Conservation (phyloP, 1,140 invertebrate species). For the Akabosia matsudoensis region DNA sequence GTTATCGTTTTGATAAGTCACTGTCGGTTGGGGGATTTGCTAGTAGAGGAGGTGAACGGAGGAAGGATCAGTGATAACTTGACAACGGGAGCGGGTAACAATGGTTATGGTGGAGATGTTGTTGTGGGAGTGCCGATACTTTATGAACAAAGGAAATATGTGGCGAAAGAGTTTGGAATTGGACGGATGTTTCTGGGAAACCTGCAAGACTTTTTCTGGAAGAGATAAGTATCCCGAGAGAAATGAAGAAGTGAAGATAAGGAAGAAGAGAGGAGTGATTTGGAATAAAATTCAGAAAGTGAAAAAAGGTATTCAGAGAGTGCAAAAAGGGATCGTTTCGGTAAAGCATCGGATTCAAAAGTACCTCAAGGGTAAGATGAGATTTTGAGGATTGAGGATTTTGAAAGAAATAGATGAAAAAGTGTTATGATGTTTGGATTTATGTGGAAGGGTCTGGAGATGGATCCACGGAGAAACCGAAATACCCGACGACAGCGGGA, state of each 20-base stretch:
- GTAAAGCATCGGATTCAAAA: not conserved
- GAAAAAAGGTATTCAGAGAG: constrained; percentile 10
- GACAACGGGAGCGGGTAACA: too few relatives aligned
- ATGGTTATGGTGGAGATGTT: too few relatives aligned
- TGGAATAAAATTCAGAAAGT: constrained; percentile 14
- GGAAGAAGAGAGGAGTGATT: not conserved
- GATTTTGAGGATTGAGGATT: not conserved
- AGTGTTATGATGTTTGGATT: not conserved
- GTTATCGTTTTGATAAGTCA: too few relatives aligned
- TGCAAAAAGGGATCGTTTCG: not conserved
- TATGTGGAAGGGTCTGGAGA: not conserved
- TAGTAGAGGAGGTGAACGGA: too few relatives aligned
- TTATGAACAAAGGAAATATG: constrained; percentile 14
- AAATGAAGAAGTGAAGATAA: not conserved
- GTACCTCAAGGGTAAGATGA: not conserved
- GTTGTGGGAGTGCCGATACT: not conserved
- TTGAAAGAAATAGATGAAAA: too few relatives aligned
- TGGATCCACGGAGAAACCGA: not conserved
- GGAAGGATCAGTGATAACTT: too few relatives aligned
- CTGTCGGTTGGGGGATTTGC: too few relatives aligned
- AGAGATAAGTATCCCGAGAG: not conserved
- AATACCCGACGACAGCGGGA: not conserved
- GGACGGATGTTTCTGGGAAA: not conserved
- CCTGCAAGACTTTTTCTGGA: not conserved
- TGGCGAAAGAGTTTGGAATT: constrained; percentile 10